Percentiles rank a stretch among this genome's conserved stretches.
Evolutionary conservation across 2,113 vertebrate genomes (phyloP).

Genomic region (Scomber scombrus): DNA sequence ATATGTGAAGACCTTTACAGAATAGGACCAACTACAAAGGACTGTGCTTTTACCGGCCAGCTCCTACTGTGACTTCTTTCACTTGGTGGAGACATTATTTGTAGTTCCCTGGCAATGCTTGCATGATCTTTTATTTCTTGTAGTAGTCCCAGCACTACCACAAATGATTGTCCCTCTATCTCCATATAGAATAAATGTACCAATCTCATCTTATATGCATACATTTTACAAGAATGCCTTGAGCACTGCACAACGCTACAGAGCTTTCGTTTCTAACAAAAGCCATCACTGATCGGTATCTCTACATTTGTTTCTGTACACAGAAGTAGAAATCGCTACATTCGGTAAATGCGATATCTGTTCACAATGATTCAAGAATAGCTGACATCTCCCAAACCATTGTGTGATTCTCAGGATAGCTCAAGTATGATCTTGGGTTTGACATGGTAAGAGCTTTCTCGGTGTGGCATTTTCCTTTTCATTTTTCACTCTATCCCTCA

Average conservation of each 20-base stretch:
- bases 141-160: not conserved
- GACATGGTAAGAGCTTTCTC: not conserved
- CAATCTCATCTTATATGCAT: not conserved
- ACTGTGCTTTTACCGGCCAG: not conserved
- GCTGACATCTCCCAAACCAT: not conserved
- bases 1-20: not conserved
- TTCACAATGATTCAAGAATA: slow-evolving; percentile 10
- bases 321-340: slow-evolving; percentile 4
- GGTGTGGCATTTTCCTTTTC: not conserved
- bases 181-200: not conserved
- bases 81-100: not conserved
- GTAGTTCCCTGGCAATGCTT: not conserved
- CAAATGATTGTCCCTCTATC: not conserved
- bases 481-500: not conserved
- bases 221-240: not conserved
- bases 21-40: not conserved
- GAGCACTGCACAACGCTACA: not conserved
- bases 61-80: not conserved
- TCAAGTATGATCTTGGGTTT: not conserved
- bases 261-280: not conserved
- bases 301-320: not conserved
- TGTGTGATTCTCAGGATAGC: not conserved
- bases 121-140: not conserved
- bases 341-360: not conserved
- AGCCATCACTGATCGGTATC: not conserved